phyloP scores from a whole-genome alignment of 2,888 invertebrate species.

The Drosophila recens region DNA sequence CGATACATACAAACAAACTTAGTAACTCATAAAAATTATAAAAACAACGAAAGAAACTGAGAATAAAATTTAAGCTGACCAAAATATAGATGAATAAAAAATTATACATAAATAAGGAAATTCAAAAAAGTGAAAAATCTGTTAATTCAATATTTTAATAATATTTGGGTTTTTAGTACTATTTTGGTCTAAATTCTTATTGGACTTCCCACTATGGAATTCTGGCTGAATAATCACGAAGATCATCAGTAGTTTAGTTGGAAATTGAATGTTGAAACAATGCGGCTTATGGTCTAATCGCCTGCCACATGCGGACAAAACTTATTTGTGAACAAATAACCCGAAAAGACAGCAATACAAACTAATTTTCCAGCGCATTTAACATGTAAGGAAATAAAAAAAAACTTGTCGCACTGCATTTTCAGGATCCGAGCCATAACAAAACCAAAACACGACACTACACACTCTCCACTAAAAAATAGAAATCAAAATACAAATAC shows the following conservation, averaged over 20 bases:
- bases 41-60: background rate
- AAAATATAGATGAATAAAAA: background rate
- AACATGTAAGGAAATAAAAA: slow-evolving; percentile 52
- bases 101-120: background rate
- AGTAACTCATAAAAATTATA: background rate
- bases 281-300: slow-evolving; percentile 14
- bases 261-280: background rate
- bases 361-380: slow-evolving; percentile 76
- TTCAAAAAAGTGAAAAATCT: background rate
- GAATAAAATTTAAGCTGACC: background rate
- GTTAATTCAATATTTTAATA: too few relatives aligned
- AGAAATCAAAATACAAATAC: background rate
- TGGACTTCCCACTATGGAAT: background rate
- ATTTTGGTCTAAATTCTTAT: background rate
- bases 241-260: background rate
- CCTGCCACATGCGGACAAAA: slow-evolving; percentile 4
- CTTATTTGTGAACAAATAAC: slow-evolving; percentile 1
- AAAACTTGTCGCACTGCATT: slow-evolving; percentile 40
- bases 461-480: slow-evolving; percentile 3
- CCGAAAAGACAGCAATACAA: slow-evolving; percentile 60
- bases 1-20: background rate
- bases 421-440: slow-evolving; percentile 51
- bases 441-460: slow-evolving; percentile 54
- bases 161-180: background rate
- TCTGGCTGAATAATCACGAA: background rate